These are phyloP conservation scores for Myotis brandtii DNA, from an alignment of 2,113 vertebrate species.

Conservation along the genomic window DNA sequence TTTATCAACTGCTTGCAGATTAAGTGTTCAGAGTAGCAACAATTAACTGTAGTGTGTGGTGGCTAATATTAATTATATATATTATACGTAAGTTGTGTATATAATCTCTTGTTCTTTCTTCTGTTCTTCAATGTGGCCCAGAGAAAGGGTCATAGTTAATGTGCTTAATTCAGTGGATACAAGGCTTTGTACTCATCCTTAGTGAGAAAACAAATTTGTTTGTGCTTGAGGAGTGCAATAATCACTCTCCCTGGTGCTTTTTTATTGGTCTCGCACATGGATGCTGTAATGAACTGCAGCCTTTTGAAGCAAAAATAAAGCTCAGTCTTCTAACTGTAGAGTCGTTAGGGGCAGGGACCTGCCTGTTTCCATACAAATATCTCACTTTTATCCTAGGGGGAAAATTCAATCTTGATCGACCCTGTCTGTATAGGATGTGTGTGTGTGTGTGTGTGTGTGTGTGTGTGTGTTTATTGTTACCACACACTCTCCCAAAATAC, in stretches of 20 bases:
- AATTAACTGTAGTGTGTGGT: slow-evolving; percentile 85
- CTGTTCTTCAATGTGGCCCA: slow-evolving; percentile 57
- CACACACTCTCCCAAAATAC: slow-evolving; percentile 68
- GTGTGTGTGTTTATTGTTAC: slow-evolving; percentile 71
- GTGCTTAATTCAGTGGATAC: slow-evolving; percentile 75
- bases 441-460: not conserved
- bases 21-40: slow-evolving; percentile 85
- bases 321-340: slow-evolving; percentile 70
- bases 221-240: slow-evolving; percentile 80
- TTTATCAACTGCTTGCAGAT: slow-evolving; percentile 87
- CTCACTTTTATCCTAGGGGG: slow-evolving; percentile 74
- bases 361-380: slow-evolving; percentile 15
- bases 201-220: slow-evolving; percentile 84
- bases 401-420: slow-evolving; percentile 67
- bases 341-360: slow-evolving; percentile 73
- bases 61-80: slow-evolving; percentile 85
- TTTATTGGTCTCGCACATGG: slow-evolving; percentile 75
- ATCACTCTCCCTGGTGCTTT: slow-evolving; percentile 73
- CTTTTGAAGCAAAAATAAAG: slow-evolving; percentile 81
- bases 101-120: slow-evolving; percentile 71
- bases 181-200: slow-evolving; percentile 77
- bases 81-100: not conserved
- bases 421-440: not conserved
- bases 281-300: slow-evolving; percentile 78
- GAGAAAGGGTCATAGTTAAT: slow-evolving; percentile 78